phyloP scores from a whole-genome alignment of 2,888 invertebrate genomes.

The Ptilodon capucinus region DNA sequence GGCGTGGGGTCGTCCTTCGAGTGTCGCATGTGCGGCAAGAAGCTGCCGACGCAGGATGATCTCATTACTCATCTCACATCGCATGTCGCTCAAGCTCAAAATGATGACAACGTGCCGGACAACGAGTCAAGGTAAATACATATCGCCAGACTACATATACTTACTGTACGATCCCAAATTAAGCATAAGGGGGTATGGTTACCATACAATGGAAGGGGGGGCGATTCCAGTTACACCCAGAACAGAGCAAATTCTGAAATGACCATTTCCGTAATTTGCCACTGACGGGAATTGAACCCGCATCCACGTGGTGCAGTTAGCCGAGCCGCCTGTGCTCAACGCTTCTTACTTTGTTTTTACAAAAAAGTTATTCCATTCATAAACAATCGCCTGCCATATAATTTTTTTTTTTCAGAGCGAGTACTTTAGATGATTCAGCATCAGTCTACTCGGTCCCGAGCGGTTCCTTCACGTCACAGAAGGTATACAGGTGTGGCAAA shows the following conservation, averaged over 20 bases:
- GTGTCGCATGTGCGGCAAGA: conserved; percentile 68
- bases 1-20: conserved; percentile 31
- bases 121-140: conserved; percentile 62
- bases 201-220: no score
- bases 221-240: no score
- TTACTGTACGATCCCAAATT: no score
- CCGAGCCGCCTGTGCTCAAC: no score
- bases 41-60: conserved; percentile 57
- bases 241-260: no score
- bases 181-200: no score
- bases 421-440: conserved; percentile 51
- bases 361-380: no score
- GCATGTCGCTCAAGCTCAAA: conserved; percentile 67
- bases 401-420: conserved; percentile 48
- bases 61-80: conserved; percentile 69
- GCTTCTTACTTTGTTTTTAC: neutral
- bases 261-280: no score
- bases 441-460: conserved; percentile 54
- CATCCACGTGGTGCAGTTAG: no score
- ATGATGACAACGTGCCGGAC: conserved; percentile 37
- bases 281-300: no score
- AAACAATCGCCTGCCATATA: neutral
- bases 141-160: no score
- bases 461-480: conserved; percentile 27
- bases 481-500: conserved; percentile 45